phyloP scores from a whole-genome alignment of 2,113 vertebrate genomes.

The Dinomys branickii region DNA sequence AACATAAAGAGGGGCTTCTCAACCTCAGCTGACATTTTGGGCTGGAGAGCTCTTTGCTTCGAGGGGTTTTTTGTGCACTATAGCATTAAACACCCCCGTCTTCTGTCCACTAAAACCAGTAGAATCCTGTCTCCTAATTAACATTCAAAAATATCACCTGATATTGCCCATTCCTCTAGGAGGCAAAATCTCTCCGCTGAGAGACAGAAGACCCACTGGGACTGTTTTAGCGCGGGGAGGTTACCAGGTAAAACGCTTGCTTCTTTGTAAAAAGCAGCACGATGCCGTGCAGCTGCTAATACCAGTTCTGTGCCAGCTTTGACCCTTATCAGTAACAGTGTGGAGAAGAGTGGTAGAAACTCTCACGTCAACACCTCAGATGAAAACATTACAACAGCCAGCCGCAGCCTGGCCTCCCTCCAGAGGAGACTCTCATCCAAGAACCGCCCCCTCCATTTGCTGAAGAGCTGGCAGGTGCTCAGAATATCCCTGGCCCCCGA shows the following conservation, averaged over 20 bases:
- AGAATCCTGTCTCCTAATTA: not conserved
- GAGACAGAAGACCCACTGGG: not conserved
- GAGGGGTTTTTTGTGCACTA: not conserved
- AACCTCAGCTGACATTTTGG: not conserved
- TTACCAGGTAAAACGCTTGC: not conserved
- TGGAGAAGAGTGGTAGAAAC: not conserved
- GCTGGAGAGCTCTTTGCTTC: not conserved
- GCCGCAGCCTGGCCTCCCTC: slow-evolving; percentile 44
- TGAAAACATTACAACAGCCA: slow-evolving; percentile 27
- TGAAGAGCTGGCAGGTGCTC: not conserved
- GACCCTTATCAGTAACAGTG: not conserved
- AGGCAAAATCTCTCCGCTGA: not conserved
- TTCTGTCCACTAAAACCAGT: not conserved
- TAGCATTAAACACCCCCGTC: not conserved
- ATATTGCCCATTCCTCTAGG: not conserved
- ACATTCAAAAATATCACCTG: not conserved
- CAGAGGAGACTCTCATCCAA: slow-evolving; percentile 27
- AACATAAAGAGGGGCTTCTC: not conserved
- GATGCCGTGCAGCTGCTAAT: not conserved
- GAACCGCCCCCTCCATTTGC: slow-evolving; percentile 14
- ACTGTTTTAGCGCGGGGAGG: not conserved
- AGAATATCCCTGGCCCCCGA: not conserved
- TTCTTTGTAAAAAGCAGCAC: not conserved
- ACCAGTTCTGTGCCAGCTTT: not conserved
- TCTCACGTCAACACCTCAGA: not conserved